These are phyloP conservation scores for Montipora cactus DNA, from an alignment of 64 coral and sea anemone genomes.

Conservation along the genomic window DNA sequence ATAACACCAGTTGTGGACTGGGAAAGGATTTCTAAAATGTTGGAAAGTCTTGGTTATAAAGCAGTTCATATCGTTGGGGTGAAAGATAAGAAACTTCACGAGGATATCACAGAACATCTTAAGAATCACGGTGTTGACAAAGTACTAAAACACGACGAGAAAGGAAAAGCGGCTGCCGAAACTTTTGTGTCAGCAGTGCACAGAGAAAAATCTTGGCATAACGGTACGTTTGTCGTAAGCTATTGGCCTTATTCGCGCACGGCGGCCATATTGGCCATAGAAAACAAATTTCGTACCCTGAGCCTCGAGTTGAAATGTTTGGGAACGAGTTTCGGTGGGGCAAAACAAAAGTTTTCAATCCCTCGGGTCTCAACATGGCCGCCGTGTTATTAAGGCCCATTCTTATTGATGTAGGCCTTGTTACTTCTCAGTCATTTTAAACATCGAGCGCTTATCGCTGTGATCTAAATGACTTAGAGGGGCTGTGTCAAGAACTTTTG, in stretches of 20 bases:
- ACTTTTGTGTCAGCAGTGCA: conserved; percentile 90
- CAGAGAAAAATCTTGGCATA: conserved; percentile 84
- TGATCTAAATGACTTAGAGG: too few species aligned
- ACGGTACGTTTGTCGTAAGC: conserved; percentile 53
- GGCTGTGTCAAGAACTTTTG: too few species aligned
- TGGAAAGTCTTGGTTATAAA: conserved; percentile 90
- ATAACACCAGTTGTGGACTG: conserved; percentile 92
- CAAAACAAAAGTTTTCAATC: too few species aligned
- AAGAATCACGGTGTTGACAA: conserved; percentile 73
- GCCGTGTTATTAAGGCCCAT: too few species aligned
- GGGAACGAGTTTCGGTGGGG: too few species aligned
- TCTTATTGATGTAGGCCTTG: too few species aligned
- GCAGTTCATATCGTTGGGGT: conserved; percentile 83
- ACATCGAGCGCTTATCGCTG: too few species aligned
- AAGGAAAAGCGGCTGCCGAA: conserved; percentile 69
- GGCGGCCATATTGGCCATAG: too few species aligned
- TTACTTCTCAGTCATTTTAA: too few species aligned
- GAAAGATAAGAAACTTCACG: conserved; percentile 73
- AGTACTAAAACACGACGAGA: conserved; percentile 27
- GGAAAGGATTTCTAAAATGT: conserved; percentile 87
- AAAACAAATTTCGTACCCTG: too few species aligned
- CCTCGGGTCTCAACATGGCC: too few species aligned
- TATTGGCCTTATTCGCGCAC: background rate
- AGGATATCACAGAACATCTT: conserved; percentile 80
- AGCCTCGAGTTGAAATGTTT: too few species aligned